Percentiles rank a stretch among this genome's conserved stretches.
phyloP scores from a whole-genome alignment of 2,888 invertebrate genomes.

The Drosophila quinaria region DNA sequence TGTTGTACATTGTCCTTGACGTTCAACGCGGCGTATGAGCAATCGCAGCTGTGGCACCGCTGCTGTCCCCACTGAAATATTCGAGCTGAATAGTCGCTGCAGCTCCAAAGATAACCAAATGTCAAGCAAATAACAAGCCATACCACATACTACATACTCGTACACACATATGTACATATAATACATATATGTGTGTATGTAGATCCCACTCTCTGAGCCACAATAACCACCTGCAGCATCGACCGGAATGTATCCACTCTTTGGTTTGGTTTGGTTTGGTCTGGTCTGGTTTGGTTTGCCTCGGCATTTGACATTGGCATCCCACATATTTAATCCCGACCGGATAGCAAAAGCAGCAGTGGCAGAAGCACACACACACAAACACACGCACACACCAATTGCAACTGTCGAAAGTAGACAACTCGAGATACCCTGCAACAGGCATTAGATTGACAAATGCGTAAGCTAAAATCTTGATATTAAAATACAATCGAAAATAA shows the following conservation, averaged over 20 bases:
- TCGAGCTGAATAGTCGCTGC: constrained; percentile 11
- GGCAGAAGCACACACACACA: constrained; percentile 1
- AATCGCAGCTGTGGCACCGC: constrained; percentile 20
- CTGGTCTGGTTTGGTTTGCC: constrained; percentile 5
- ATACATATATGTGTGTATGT: too few species aligned
- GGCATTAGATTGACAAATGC: background rate
- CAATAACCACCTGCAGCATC: background rate
- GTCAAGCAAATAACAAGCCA: constrained; percentile 29
- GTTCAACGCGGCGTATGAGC: constrained; percentile 30
- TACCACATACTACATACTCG: background rate
- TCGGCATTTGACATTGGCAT: constrained; percentile 28
- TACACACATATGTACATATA: too few species aligned
- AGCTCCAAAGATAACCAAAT: constrained; percentile 22
- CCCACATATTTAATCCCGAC: constrained; percentile 38
- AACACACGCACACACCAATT: background rate
- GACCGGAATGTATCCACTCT: background rate
- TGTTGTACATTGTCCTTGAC: constrained; percentile 13
- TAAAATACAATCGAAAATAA: too few species aligned
- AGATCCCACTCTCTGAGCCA: too few species aligned
- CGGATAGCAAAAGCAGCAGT: constrained; percentile 12
- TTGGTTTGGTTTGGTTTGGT: too few species aligned
- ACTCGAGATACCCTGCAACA: background rate
- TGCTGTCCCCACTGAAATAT: constrained; percentile 24
- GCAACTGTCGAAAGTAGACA: background rate
- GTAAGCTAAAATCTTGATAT: background rate